Percentiles rank a stretch among this genome's conserved stretches.
phyloP scores from a whole-genome alignment of 2,797 vertebrate genomes.

The Setipinna tenuifilis region DNA sequence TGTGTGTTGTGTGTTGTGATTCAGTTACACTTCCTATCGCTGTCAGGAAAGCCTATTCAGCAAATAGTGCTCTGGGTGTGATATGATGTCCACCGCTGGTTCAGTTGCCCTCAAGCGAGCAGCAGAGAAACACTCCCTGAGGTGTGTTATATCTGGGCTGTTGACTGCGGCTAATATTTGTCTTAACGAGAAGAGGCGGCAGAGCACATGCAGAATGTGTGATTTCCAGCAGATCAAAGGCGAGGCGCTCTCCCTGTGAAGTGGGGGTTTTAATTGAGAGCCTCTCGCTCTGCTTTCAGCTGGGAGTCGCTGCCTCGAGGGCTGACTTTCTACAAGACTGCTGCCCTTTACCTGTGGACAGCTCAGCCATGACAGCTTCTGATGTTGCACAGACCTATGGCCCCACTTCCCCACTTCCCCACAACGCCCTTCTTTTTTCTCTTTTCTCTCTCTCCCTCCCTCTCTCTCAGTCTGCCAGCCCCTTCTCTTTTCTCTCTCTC shows the following conservation, averaged over 20 bases:
- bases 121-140: neutral
- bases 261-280: neutral
- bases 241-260: neutral
- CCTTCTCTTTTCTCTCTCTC: no score
- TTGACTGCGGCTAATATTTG: neutral
- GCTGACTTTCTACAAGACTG: conserved; percentile 18
- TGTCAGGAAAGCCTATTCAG: neutral
- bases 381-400: neutral
- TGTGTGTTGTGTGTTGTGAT: neutral
- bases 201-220: neutral
- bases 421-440: neutral
- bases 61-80: neutral
- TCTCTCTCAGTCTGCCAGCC: neutral
- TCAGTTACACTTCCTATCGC: neutral
- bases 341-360: conserved; percentile 10
- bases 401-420: neutral
- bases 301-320: neutral
- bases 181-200: conserved; percentile 16
- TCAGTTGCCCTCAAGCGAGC: neutral
- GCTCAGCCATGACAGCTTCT: conserved; percentile 3
- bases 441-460: neutral
- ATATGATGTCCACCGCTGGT: neutral
- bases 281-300: neutral
- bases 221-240: conserved; percentile 21
- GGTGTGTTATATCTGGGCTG: neutral